Base-by-base conservation (phyloP, 2,888 invertebrate species). In the Leptinotarsa juncta region DNA sequence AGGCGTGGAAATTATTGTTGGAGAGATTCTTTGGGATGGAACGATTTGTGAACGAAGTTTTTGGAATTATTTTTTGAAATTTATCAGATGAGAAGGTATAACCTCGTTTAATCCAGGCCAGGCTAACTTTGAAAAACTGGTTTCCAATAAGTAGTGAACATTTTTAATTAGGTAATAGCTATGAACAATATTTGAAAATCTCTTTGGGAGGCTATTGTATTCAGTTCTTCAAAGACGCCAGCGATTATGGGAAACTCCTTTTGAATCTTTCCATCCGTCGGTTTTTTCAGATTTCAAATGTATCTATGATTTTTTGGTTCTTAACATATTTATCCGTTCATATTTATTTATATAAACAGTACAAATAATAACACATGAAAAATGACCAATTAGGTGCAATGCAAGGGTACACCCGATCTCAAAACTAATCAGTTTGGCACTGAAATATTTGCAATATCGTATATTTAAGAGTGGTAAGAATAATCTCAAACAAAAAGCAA, bases 321-420 rank as follows among this genome's bases (percentile, higher is more conserved):
- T 49, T 50, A 67, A 67, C 20, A 57, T 69, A 60, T 57, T 57
- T 57, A 57, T 62, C 32, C 15, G 26, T 26, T 62, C 62, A 42
- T 62, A 42, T n/a, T 62, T 12, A 62, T n/a, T 62, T 62, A 32
- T 18, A 62, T 62, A 15, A 32, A 32, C 62, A 62, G 62, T 62
- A 62, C 62, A 62, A 62, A 62, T 42, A 3, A 62, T 62, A 62
- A 67, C 48, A 49, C 42, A 65, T 23, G 65, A 55, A 69, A 48
- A 70, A 51, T 66, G 53, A 53, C 65, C 70, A 50, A 65, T 65
- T 74, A 65, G 68, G 74, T 74, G 74, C 74, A 74, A 74, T 74
- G 71, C 74, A 74, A 74, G 67, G 71, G 71, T 74, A 55, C 71
- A 67, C 71, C 74, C 67, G 74, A 74, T 74, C 74, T 74, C 74